Evolutionary conservation across 2,113 vertebrate genomes (phyloP).

Genomic region (Ranitomeya variabilis): DNA sequence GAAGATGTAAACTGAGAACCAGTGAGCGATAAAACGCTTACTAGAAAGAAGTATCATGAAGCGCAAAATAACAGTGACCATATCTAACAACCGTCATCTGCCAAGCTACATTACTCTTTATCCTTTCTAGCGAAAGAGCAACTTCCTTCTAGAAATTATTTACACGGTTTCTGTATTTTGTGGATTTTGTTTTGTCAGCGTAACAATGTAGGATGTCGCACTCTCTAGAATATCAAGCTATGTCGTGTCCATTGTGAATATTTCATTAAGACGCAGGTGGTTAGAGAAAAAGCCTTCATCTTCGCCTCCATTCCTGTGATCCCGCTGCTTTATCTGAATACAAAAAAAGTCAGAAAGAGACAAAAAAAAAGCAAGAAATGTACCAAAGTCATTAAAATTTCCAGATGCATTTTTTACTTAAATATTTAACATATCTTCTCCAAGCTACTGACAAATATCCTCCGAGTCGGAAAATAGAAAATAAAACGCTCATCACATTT

Average conservation of each 20-base stretch:
- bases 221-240: background rate
- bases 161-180: background rate
- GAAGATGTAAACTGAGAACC: no score
- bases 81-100: no score
- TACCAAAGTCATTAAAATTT: slow-evolving; percentile 67
- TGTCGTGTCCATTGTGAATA: slow-evolving; percentile 47
- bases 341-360: background rate
- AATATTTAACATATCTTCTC: slow-evolving; percentile 76
- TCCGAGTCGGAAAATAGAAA: slow-evolving; percentile 66
- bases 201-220: slow-evolving; percentile 21
- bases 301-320: slow-evolving; percentile 65
- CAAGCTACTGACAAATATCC: slow-evolving; percentile 68
- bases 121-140: background rate
- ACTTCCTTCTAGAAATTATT: background rate
- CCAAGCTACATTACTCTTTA: no score
- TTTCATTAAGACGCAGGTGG: slow-evolving; percentile 47
- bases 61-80: no score
- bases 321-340: slow-evolving; percentile 31
- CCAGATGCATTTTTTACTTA: slow-evolving; percentile 74
- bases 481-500: slow-evolving; percentile 67
- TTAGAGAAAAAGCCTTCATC: slow-evolving; percentile 45
- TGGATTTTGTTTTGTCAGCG: slow-evolving; percentile 2
- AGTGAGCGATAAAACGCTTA: no score
- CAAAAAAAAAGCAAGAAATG: slow-evolving; percentile 57
- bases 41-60: no score